Conservation (phyloP, 1,140 invertebrate genomes). For the Papilio glaucus region DNA sequence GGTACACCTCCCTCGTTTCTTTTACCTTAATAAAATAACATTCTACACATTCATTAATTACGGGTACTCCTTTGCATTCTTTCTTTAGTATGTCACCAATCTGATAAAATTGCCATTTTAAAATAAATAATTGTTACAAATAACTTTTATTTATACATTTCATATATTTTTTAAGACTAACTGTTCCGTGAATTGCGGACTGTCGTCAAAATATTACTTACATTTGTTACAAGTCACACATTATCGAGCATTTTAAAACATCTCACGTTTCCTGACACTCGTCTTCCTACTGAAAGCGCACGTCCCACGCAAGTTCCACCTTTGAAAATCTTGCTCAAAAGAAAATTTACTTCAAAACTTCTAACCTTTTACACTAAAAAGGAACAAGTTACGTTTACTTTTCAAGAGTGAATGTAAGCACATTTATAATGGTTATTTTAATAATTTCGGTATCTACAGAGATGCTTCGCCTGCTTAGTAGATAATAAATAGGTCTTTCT, state of each 20-base stretch:
- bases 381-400: conserved; percentile 1
- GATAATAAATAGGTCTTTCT: too few species aligned
- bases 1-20: too few species aligned
- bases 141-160: not conserved
- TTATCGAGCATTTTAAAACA: conserved; percentile 15
- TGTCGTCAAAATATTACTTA: not conserved
- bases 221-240: conserved; percentile 12
- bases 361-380: not conserved
- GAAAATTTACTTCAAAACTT: conserved; percentile 25
- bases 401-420: not conserved
- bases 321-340: conserved; percentile 16
- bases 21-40: too few species aligned
- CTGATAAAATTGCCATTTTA: too few species aligned
- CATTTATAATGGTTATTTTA: too few species aligned
- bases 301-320: conserved; percentile 24
- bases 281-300: conserved; percentile 24
- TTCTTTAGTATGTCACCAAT: too few species aligned
- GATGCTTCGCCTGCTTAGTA: too few species aligned
- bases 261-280: conserved; percentile 13
- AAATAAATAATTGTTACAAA: too few species aligned
- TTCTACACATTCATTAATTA: too few species aligned
- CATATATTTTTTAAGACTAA: not conserved
- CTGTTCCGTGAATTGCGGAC: not conserved
- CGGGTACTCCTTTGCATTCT: too few species aligned
- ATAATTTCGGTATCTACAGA: too few species aligned